Conservation (phyloP, 2,888 invertebrate species). For the Ametastegia equiseti region DNA sequence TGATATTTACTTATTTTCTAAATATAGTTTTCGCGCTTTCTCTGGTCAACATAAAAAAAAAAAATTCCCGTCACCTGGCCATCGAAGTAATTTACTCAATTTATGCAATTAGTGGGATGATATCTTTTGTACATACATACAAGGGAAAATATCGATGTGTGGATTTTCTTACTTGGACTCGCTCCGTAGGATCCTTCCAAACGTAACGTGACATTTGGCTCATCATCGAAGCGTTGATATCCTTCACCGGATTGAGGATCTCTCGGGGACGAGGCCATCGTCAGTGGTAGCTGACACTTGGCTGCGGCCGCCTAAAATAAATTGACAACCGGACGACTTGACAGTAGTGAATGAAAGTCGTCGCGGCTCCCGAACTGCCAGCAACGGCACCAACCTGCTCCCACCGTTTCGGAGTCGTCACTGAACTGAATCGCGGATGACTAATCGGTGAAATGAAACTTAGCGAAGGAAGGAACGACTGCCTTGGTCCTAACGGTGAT, state of each 20-base stretch:
- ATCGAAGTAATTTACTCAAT: too few species aligned
- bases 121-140: too few species aligned
- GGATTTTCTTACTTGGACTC: constrained; percentile 64
- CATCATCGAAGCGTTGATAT: constrained; percentile 69
- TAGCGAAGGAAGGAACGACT: background rate
- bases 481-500: background rate
- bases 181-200: constrained; percentile 63
- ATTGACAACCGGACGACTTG: background rate
- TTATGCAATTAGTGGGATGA: too few species aligned
- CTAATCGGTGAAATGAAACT: constrained; percentile 10
- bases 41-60: too few species aligned
- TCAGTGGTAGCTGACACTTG: background rate
- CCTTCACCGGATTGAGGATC: constrained; percentile 57
- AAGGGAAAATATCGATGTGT: too few species aligned
- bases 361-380: background rate
- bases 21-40: too few species aligned
- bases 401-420: constrained; percentile 26
- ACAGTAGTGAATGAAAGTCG: background rate
- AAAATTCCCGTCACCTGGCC: too few species aligned
- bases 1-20: too few species aligned
- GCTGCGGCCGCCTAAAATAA: background rate
- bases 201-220: constrained; percentile 60
- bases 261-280: constrained; percentile 55
- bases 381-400: background rate
- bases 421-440: constrained; percentile 21